phyloP scores from a whole-genome alignment of 2,113 vertebrate genomes.

The human (Homo sapiens) region DNA sequence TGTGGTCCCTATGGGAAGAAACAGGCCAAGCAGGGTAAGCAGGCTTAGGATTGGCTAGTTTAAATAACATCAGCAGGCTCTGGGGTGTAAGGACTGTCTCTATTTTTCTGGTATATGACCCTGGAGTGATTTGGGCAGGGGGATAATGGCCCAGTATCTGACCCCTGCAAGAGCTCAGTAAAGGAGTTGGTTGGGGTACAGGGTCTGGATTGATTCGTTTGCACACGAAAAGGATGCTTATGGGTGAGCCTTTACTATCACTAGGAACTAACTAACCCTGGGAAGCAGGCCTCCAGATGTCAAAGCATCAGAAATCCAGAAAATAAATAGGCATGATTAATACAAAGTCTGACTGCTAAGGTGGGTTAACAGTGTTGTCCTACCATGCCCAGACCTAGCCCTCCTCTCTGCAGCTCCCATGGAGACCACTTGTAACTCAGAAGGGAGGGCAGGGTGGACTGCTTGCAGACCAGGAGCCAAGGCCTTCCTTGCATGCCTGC shows the following conservation, averaged over 20 bases:
- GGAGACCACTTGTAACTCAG: background rate
- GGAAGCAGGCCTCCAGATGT: background rate
- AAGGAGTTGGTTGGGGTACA: rapidly evolving
- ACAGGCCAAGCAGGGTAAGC: background rate
- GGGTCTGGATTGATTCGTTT: background rate
- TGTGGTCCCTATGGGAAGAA: background rate
- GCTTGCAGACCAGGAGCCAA: background rate
- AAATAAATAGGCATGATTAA: background rate
- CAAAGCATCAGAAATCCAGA: background rate
- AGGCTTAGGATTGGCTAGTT: background rate
- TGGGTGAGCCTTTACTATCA: background rate
- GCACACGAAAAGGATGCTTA: background rate
- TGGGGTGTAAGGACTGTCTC: background rate
- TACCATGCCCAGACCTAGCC: background rate
- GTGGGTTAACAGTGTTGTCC: background rate
- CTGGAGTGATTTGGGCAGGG: background rate
- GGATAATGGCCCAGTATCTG: background rate
- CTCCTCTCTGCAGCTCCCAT: background rate
- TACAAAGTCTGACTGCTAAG: background rate
- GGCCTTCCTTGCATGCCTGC: background rate
- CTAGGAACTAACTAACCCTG: background rate
- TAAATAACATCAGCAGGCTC: background rate
- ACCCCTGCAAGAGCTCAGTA: background rate
- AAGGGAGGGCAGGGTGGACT: background rate
- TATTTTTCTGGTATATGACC: background rate